Evolutionary conservation across 2,888 invertebrate genomes (phyloP).

Genomic region (Philhelius pedissequus): DNA sequence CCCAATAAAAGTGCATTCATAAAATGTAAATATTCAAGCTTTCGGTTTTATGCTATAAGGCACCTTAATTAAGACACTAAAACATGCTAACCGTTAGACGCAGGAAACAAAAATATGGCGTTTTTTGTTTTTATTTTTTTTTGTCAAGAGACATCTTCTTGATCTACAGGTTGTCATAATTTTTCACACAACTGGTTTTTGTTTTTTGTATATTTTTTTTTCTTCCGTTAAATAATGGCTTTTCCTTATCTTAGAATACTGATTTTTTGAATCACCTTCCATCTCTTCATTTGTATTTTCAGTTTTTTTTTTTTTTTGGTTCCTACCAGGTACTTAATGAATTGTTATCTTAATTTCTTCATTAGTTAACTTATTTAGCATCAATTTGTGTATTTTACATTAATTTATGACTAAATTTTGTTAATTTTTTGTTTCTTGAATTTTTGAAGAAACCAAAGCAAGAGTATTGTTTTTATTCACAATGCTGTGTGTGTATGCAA

Average conservation of each 20-base stretch:
- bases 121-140: not conserved
- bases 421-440: slow-evolving; percentile 9
- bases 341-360: slow-evolving; percentile 52
- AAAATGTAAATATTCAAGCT: not conserved
- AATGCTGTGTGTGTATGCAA: slow-evolving; percentile 9
- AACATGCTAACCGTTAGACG: slow-evolving; percentile 11
- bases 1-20: slow-evolving; percentile 26
- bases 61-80: slow-evolving; percentile 16
- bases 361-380: slow-evolving; percentile 43
- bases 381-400: slow-evolving; percentile 18
- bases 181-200: slow-evolving; percentile 25
- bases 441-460: not conserved
- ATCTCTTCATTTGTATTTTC: not conserved
- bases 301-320: not conserved
- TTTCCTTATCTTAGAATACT: slow-evolving; percentile 18
- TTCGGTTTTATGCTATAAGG: not conserved
- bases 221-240: not conserved
- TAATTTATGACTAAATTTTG: slow-evolving; percentile 49
- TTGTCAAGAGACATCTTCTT: not conserved
- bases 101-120: not conserved
- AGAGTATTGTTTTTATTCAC: slow-evolving; percentile 1
- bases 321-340: slow-evolving; percentile 5
- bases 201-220: not conserved
- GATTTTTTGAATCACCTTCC: slow-evolving; percentile 13
- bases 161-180: slow-evolving; percentile 24